phyloP scores from a whole-genome alignment of 2,888 invertebrate genomes.

The Diploptera punctata region DNA sequence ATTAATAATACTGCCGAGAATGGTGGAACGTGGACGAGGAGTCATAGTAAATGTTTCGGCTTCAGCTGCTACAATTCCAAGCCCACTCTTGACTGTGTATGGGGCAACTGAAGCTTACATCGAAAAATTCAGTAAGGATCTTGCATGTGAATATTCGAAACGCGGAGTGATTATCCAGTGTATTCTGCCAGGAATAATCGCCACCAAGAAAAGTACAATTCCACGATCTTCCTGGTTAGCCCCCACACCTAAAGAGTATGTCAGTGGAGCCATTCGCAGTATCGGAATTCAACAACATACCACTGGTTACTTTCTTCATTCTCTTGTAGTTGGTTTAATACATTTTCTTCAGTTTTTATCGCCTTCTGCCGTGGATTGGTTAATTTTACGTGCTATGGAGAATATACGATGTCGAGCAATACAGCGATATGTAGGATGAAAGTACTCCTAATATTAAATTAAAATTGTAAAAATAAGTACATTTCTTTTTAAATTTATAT shows the following conservation, averaged over 20 bases:
- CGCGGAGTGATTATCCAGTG: constrained; percentile 81
- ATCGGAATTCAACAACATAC: constrained; percentile 73
- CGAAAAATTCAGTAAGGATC: constrained; percentile 78
- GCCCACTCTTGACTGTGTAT: constrained; percentile 85
- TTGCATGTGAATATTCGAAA: constrained; percentile 75
- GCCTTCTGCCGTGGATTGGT: constrained; percentile 64
- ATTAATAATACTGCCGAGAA: constrained; percentile 80
- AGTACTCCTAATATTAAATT: too few relatives aligned
- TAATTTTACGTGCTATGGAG: constrained; percentile 69
- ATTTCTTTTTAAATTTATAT: too few relatives aligned
- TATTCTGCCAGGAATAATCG: constrained; percentile 86
- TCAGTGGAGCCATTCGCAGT: constrained; percentile 71
- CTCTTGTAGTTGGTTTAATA: constrained; percentile 56
- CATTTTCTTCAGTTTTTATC: constrained; percentile 59
- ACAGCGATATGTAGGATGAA: too few relatives aligned
- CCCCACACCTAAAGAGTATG: constrained; percentile 75
- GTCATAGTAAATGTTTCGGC: constrained; percentile 92
- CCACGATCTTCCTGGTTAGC: constrained; percentile 72
- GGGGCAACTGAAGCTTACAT: constrained; percentile 90
- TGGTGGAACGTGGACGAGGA: constrained; percentile 82
- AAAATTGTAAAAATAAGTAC: too few relatives aligned
- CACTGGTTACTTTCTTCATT: constrained; percentile 78
- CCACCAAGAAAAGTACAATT: constrained; percentile 90
- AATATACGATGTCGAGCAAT: constrained; percentile 65
- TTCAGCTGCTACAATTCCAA: constrained; percentile 77